phyloP scores from a whole-genome alignment of 2,113 vertebrate species.

The Acinonyx jubatus region DNA sequence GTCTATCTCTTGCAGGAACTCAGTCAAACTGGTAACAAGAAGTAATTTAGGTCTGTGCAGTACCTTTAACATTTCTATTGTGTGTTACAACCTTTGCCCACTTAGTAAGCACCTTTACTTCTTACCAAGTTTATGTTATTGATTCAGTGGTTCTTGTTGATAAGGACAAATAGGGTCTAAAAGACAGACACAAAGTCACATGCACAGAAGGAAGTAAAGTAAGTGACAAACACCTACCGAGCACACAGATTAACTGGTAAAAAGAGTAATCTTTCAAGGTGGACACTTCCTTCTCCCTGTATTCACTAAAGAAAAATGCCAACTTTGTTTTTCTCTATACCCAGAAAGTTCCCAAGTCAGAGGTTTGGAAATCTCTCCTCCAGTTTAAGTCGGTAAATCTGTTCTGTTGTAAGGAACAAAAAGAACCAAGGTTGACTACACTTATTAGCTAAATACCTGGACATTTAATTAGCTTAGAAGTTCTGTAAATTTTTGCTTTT shows the following conservation, averaged over 20 bases:
- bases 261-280: not conserved
- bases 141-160: not conserved
- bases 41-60: conserved; percentile 2
- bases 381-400: not conserved
- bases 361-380: not conserved
- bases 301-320: conserved; percentile 34
- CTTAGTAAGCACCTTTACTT: conserved; percentile 3
- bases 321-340: not conserved
- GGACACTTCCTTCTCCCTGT: not conserved
- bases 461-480: conserved; percentile 27
- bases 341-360: not conserved
- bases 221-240: not conserved
- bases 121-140: not conserved
- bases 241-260: not conserved
- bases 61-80: not conserved
- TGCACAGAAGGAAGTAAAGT: not conserved
- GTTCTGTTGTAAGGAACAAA: not conserved
- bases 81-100: not conserved
- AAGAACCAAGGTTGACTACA: not conserved
- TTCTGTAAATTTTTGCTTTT: conserved; percentile 39
- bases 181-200: not conserved
- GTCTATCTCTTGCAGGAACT: not conserved
- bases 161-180: not conserved
- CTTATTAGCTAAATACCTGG: not conserved
- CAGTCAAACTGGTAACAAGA: not conserved